A percentile compares a stretch with the other conserved stretches of the same genome.
Conservation (phyloP, 1,140 invertebrate genomes). For the Littorina saxatilis region DNA sequence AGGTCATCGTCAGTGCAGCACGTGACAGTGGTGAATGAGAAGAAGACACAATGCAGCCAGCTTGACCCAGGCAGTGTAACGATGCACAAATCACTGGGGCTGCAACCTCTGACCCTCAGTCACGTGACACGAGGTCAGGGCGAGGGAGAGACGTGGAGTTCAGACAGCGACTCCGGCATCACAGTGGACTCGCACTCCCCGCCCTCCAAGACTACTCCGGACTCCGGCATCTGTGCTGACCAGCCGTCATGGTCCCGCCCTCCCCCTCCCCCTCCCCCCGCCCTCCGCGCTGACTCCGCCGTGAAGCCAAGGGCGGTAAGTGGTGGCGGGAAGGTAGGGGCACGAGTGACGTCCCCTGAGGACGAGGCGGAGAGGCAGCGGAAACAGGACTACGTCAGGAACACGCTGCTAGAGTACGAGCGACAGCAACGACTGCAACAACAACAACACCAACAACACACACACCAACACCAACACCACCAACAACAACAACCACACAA, state of each 20-base stretch:
- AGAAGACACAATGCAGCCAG: not conserved
- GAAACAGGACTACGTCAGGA: conserved; percentile 22
- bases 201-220: conserved; percentile 29
- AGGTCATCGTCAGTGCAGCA: no score
- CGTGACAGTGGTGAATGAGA: not conserved
- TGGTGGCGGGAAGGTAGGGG: not conserved
- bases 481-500: not conserved
- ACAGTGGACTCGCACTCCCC: conserved; percentile 31
- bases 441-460: no score
- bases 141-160: conserved; percentile 22
- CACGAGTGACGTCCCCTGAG: not conserved
- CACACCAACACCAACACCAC: conserved; percentile 30
- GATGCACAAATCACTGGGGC: conserved; percentile 5
- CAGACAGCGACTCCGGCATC: conserved; percentile 32
- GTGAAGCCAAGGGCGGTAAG: not conserved
- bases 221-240: conserved; percentile 19
- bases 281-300: not conserved
- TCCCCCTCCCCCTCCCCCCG: not conserved
- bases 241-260: conserved; percentile 2
- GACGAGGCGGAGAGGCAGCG: not conserved
- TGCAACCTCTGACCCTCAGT: conserved; percentile 28
- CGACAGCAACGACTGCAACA: conserved; percentile 14
- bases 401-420: conserved; percentile 31
- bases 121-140: not conserved
- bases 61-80: not conserved